A percentile compares a stretch with the other conserved stretches of the same genome.
These are phyloP conservation scores for Spondyliosoma cantharus DNA, from an alignment of 2,797 vertebrate species.

Conservation along the genomic window DNA sequence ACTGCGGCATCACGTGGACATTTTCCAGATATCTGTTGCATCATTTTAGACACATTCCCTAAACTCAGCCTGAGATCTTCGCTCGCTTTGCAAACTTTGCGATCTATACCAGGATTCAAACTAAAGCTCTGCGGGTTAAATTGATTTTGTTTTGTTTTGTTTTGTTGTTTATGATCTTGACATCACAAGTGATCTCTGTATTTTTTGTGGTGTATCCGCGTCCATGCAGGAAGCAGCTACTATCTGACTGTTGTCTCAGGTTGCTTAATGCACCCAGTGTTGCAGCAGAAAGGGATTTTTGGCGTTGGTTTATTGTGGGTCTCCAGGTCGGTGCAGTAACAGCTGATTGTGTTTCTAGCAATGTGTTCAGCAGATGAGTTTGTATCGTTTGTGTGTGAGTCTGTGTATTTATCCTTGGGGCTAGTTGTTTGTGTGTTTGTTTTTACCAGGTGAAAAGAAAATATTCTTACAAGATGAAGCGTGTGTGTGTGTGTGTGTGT, in stretches of 20 bases:
- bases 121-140: too few relatives aligned
- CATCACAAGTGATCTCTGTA: not conserved
- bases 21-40: not conserved
- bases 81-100: not conserved
- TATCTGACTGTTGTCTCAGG: not conserved
- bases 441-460: not conserved
- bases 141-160: too few relatives aligned
- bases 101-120: not conserved
- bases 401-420: not conserved
- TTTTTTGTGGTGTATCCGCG: not conserved
- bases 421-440: too few relatives aligned
- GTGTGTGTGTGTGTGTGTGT: slow-evolving; percentile 12
- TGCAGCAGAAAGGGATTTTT: not conserved
- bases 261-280: not conserved
- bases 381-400: not conserved
- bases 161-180: too few relatives aligned
- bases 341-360: slow-evolving; percentile 7
- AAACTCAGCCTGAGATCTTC: not conserved
- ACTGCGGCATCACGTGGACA: too few relatives aligned
- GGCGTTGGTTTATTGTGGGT: not conserved
- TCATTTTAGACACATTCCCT: not conserved
- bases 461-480: not conserved
- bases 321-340: not conserved
- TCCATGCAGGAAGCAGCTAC: too few relatives aligned
- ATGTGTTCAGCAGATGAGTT: too few relatives aligned